Conservation (phyloP, 2,113 vertebrate genomes). For the Petrocephalus microphthalmus region DNA sequence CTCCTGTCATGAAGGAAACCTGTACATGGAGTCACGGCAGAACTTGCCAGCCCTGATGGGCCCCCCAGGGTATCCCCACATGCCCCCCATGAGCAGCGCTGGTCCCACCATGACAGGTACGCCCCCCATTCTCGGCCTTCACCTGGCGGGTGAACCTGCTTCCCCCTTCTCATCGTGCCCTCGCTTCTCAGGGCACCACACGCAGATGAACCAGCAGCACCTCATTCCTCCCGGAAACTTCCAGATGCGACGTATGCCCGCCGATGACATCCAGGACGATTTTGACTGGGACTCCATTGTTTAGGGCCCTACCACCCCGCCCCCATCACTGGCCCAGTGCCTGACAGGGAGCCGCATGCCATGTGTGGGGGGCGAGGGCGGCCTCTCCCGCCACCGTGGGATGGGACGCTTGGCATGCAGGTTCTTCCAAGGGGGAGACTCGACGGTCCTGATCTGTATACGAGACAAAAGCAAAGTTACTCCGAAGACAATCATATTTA, state of each 20-base stretch:
- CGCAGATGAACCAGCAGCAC: constrained; percentile 84
- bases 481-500: constrained; percentile 87
- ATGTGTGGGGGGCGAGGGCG: constrained; percentile 32
- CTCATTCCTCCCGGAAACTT: constrained; percentile 81
- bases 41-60: constrained; percentile 80
- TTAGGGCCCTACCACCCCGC: constrained; percentile 51
- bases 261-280: constrained; percentile 86
- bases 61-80: constrained; percentile 77
- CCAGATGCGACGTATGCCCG: constrained; percentile 80
- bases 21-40: constrained; percentile 84
- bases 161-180: too few relatives aligned
- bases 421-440: constrained; percentile 47
- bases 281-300: constrained; percentile 94
- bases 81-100: constrained; percentile 74
- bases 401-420: constrained; percentile 47
- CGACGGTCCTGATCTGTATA: constrained; percentile 58
- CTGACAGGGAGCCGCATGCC: constrained; percentile 30
- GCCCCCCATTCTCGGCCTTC: background rate
- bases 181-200: constrained; percentile 68
- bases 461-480: constrained; percentile 59
- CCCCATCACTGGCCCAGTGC: constrained; percentile 22
- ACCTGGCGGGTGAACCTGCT: background rate
- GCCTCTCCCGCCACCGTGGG: constrained; percentile 22
- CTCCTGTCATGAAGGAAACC: constrained; percentile 62
- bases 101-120: constrained; percentile 76